These are phyloP conservation scores for Urosaurus nigricauda DNA, from an alignment of 2,797 vertebrate genomes.

Conservation along the genomic window DNA sequence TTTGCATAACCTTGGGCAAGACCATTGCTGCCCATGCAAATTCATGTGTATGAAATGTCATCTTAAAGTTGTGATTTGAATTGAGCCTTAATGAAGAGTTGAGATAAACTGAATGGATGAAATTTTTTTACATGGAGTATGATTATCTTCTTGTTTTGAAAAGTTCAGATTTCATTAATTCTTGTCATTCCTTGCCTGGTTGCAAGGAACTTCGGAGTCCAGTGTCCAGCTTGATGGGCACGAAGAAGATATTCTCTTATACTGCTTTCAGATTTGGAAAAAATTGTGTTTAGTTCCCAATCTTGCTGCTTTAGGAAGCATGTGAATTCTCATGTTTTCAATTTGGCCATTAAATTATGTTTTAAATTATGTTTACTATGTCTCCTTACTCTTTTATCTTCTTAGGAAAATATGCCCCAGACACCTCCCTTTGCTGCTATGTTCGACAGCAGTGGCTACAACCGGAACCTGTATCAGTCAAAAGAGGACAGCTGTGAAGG, in stretches of 20 bases:
- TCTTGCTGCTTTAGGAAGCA: background rate
- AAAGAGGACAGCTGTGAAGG: slow-evolving; percentile 86
- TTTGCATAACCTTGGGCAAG: background rate
- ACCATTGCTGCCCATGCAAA: background rate
- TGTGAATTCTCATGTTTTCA: background rate
- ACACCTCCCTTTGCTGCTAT: slow-evolving; percentile 89
- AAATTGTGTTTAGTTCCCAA: background rate
- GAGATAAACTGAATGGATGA: background rate
- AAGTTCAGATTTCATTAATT: background rate
- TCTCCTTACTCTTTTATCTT: slow-evolving; percentile 3
- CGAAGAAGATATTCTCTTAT: background rate
- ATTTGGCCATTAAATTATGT: background rate
- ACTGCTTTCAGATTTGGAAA: background rate
- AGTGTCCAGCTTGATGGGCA: background rate
- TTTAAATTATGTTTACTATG: no score
- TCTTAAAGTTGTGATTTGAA: background rate
- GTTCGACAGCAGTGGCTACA: slow-evolving; percentile 88
- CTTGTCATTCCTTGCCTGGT: background rate
- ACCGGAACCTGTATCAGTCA: slow-evolving; percentile 88
- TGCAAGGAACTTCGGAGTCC: background rate
- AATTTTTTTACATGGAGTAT: background rate
- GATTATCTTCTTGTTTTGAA: background rate
- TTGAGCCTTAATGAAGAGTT: background rate
- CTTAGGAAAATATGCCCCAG: slow-evolving; percentile 93
- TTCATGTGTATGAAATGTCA: no score